These are phyloP conservation scores for Megaceryle maxima DNA, from an alignment of 2,113 vertebrate genomes.

Conservation along the genomic window DNA sequence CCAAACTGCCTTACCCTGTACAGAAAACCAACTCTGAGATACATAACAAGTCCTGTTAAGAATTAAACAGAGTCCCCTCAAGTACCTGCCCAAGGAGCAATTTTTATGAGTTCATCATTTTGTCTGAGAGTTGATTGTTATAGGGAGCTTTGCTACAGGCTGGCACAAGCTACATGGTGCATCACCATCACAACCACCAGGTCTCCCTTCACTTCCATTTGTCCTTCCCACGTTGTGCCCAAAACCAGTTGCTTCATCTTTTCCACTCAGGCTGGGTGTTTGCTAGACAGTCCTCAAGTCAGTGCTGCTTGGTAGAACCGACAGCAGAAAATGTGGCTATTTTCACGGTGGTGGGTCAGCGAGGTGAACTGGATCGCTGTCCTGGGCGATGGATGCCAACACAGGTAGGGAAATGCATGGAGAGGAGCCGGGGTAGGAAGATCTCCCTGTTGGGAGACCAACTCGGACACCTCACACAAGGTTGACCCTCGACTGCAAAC, in stretches of 20 bases:
- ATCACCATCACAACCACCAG: neutral
- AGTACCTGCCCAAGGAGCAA: neutral
- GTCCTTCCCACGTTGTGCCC: neutral
- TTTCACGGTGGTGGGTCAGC: neutral
- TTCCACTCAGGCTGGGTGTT: neutral
- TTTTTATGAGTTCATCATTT: neutral
- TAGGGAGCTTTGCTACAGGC: neutral
- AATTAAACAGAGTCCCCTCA: neutral
- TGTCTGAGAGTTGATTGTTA: neutral
- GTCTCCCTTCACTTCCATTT: neutral
- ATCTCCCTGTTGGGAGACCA: neutral
- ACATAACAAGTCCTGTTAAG: neutral
- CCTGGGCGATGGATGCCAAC: neutral
- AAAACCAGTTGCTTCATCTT: neutral
- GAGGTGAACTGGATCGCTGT: neutral
- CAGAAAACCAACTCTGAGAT: neutral
- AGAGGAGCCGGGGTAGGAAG: neutral
- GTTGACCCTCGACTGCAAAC: neutral
- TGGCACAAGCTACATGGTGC: fast-evolving
- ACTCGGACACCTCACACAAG: neutral
- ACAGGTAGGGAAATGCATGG: neutral
- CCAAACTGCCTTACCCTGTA: neutral
- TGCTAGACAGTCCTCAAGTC: neutral
- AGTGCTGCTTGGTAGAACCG: neutral
- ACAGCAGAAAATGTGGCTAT: neutral